These are phyloP conservation scores for Polydrusus tereticollis DNA, from an alignment of 2,888 invertebrate genomes.

Conservation along the genomic window DNA sequence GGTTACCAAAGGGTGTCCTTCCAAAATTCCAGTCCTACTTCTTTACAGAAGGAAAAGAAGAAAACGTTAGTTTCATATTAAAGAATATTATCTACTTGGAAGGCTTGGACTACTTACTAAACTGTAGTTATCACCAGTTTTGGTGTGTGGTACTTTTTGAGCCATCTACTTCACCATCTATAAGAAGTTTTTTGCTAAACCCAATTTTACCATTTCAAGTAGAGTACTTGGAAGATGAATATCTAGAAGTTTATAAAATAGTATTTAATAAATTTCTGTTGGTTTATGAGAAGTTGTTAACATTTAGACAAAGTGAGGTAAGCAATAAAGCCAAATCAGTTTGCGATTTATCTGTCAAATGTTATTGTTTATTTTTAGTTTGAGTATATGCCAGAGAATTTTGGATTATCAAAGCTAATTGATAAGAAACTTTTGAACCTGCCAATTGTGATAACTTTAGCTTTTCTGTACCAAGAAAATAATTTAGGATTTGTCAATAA, in stretches of 20 bases:
- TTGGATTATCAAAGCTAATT: conserved; percentile 58
- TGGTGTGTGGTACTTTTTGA: conserved; percentile 64
- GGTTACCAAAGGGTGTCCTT: conserved; percentile 59
- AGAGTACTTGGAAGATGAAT: conserved; percentile 64
- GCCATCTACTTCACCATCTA: conserved; percentile 54
- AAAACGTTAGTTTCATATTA: conserved; percentile 58
- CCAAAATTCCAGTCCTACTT: conserved; percentile 60
- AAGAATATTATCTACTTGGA: conserved; percentile 60
- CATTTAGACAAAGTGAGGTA: conserved; percentile 83
- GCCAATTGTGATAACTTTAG: conserved; percentile 59
- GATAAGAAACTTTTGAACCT: conserved; percentile 60
- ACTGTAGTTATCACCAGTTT: conserved; percentile 64
- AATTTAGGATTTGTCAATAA: conserved; percentile 59
- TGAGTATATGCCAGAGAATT: conserved; percentile 61
- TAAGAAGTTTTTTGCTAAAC: conserved; percentile 62
- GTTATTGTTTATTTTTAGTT: conserved; percentile 53
- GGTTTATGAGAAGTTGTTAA: conserved; percentile 82
- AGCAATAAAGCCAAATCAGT: background rate
- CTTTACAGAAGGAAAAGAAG: conserved; percentile 56
- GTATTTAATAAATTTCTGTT: conserved; percentile 77
- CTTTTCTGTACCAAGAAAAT: conserved; percentile 58
- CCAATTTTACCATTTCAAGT: conserved; percentile 65
- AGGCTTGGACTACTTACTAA: conserved; percentile 60
- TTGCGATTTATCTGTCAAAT: background rate
- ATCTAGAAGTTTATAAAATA: conserved; percentile 70